Evolutionary conservation across 2,888 invertebrate genomes (phyloP), one percentile per base, ranked within the genome.

Genomic region (Drosophila nr. medialis): DNA sequence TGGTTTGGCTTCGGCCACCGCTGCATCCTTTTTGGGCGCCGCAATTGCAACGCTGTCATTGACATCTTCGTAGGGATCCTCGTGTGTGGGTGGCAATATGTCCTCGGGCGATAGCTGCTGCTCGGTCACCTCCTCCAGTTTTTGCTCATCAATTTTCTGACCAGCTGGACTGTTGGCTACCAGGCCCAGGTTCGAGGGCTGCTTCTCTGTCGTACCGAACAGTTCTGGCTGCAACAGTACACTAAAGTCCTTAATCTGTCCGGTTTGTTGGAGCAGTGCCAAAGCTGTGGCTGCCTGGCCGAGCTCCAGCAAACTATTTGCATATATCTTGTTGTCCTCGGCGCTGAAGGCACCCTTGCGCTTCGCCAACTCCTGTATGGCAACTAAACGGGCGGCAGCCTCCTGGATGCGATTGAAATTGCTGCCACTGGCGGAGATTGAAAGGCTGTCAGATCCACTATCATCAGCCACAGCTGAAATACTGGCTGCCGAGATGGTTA

Each of bases 1-100:
- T 64, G 96, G 96, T 84, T 95, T 96, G 0, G 96, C 96, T 93
- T 96, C 96, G 30, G 96, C 96, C 21, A 96, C 95, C 0, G 95
- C 95, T 18, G 95, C 94, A 70, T 95, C 94, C 66, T 94, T 94
- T 18, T 94, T 94, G 4, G 95, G 95, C 5, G 94, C 92, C 72
- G 94, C 94, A 27, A 95, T 92, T 29, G 93, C 92, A 0, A 94
- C 93, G 18, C 92, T 91, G 58, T 93, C 93, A 21, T 89, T 86
- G 11, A 91, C 90, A 76, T 93, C 93, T 71, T 93, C 92, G 64
- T 92, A 91, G 51, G 91, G 92, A 73, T 92, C 92, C 79, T 90
- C 91, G 29, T 54, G 71, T 62, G 79, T 86, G 18, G 91, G 81
- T 5, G 87, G 94, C 91, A 76, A 92, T 90, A 68, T 93, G 90